Base-by-base conservation (phyloP, 2,113 vertebrate genomes). In the Zosterops borbonicus region DNA sequence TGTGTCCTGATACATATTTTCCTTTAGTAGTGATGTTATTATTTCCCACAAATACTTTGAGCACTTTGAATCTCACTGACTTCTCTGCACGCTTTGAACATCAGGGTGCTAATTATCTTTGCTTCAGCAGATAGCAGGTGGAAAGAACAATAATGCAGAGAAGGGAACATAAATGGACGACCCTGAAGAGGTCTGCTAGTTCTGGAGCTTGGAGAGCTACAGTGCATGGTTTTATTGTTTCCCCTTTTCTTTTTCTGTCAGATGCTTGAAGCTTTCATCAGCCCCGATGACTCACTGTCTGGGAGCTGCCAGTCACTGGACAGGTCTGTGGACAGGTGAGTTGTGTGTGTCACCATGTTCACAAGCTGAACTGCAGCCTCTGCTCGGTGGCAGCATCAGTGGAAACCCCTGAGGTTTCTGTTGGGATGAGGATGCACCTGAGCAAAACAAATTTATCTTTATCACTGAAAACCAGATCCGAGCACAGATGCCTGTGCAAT, bases 221-320 rank as follows among this genome's bases (percentile, higher is more conserved):
- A 23, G 59, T 12, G 18, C 8, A 0, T 53, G 60, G 9, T 24
- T 91, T 86, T 21, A 86, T 60, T 76, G 15, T 78, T 85, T 62
- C 10, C 27, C 27, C n/a, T 87, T 67, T 84, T 73, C 60, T 87
- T 83, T 93, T 33, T 5, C 69, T 75, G 14, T 20, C 92, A 99
- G 99, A 97, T 99, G 94, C 88, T 99, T 92, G 98, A 99, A 93
- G 98, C 98, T n/a, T 99, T 99, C 79, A 98, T 98, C 92, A 99
- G 98, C 69, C 97, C 98, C 0, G 98, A 98, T 24, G 98, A 98
- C 37, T 99, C 99, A 0, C 97, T 99, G 69, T 99, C 99, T 25
- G 98, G 98, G 96, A 99, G 99, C 97, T 99, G 99, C 94, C 98
- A 99, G 74, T 99, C 98, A 0, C 87, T 98, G 95, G 98, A 98